phyloP scores from a whole-genome alignment of 2,888 invertebrate species.

The Limulus polyphemus region DNA sequence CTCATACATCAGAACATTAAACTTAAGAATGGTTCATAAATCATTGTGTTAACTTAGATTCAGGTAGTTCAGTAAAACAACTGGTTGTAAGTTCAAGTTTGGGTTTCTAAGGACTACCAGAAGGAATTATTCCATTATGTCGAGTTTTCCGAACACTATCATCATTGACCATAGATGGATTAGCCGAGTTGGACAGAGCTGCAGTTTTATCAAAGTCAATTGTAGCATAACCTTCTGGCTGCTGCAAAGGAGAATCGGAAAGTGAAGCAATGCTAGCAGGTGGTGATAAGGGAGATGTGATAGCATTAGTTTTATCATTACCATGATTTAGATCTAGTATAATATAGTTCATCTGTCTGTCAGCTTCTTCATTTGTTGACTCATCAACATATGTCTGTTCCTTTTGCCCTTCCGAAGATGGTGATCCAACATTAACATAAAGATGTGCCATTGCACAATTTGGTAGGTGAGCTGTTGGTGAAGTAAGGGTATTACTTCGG shows the following conservation, averaged over 20 bases:
- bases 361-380: slow-evolving; percentile 3
- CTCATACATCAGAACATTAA: too few species aligned
- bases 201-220: slow-evolving; percentile 91
- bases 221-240: slow-evolving; percentile 57
- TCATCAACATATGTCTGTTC: neutral
- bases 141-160: neutral
- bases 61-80: too few species aligned
- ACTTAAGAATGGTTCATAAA: too few species aligned
- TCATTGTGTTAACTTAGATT: too few species aligned
- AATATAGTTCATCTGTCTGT: slow-evolving; percentile 9
- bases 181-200: slow-evolving; percentile 45
- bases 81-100: too few species aligned
- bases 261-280: slow-evolving; percentile 2
- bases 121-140: slow-evolving; percentile 4
- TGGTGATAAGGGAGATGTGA: slow-evolving; percentile 24
- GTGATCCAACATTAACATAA: slow-evolving; percentile 24
- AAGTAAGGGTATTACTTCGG: slow-evolving; percentile 28
- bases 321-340: slow-evolving; percentile 10
- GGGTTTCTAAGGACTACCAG: too few species aligned
- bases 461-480: slow-evolving; percentile 10
- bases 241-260: slow-evolving; percentile 8
- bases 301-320: slow-evolving; percentile 13
- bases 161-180: slow-evolving; percentile 9
- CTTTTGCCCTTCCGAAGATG: slow-evolving; percentile 4
- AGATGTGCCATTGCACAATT: slow-evolving; percentile 24